phyloP scores from a whole-genome alignment of 2,113 vertebrate genomes.

The Melanotaenia duboulayi region DNA sequence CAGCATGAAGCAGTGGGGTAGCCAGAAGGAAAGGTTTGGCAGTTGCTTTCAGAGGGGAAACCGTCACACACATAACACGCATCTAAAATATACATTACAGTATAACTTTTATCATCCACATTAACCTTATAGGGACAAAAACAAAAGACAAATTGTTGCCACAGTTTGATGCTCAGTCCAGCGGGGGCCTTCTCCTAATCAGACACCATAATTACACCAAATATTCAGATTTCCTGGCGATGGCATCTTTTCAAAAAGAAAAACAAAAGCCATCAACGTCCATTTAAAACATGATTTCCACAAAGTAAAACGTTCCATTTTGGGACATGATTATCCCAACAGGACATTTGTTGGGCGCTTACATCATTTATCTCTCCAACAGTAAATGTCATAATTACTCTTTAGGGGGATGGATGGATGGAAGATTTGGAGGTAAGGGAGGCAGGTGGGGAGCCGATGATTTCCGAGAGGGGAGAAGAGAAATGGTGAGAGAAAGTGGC shows the following conservation, averaged over 20 bases:
- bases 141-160: background rate
- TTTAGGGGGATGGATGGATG: background rate
- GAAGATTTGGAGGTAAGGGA: background rate
- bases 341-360: slow-evolving; percentile 31
- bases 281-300: slow-evolving; percentile 29
- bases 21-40: slow-evolving; percentile 38
- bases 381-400: slow-evolving; percentile 43
- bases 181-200: background rate
- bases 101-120: background rate
- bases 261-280: slow-evolving; percentile 6
- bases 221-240: slow-evolving; percentile 15
- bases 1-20: slow-evolving; percentile 24
- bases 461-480: slow-evolving; percentile 14
- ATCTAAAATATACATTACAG: background rate
- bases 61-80: background rate
- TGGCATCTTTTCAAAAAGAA: slow-evolving; percentile 22
- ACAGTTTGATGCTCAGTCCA: background rate
- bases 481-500: slow-evolving; percentile 19
- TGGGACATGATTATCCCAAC: slow-evolving; percentile 48
- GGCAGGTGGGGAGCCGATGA: background rate
- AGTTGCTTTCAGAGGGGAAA: background rate
- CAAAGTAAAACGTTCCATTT: slow-evolving; percentile 33
- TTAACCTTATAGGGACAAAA: background rate
- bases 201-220: slow-evolving; percentile 25
- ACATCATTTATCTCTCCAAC: slow-evolving; percentile 28